phyloP scores from a whole-genome alignment of 2,797 vertebrate species.

The Rhincodon typus region DNA sequence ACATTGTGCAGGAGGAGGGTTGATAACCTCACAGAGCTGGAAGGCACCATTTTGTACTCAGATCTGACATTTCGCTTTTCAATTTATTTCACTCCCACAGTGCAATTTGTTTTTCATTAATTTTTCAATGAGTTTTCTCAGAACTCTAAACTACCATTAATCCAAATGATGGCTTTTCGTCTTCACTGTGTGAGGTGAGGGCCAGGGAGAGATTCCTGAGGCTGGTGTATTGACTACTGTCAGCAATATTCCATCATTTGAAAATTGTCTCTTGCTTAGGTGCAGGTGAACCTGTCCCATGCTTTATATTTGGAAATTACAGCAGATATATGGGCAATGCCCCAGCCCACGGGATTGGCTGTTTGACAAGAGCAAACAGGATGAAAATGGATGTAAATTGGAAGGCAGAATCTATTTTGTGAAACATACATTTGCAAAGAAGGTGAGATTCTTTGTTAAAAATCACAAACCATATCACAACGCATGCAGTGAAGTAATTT shows the following conservation, averaged over 20 bases:
- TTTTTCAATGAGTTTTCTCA: background rate
- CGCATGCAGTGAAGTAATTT: background rate
- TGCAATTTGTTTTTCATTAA: background rate
- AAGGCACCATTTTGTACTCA: background rate
- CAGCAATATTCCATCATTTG: background rate
- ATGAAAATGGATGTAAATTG: background rate
- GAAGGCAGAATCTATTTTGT: background rate
- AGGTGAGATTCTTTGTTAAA: background rate
- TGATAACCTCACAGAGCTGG: accelerated
- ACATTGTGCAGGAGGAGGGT: background rate
- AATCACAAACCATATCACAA: background rate
- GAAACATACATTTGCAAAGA: background rate
- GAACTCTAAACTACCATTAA: too few species aligned
- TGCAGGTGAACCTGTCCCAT: background rate
- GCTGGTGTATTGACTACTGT: background rate
- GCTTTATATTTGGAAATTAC: background rate
- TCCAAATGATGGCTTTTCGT: background rate
- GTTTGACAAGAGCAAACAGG: background rate
- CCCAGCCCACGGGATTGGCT: background rate
- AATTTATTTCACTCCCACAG: background rate
- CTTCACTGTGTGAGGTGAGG: too few species aligned
- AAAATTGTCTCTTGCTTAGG: background rate
- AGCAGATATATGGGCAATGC: background rate
- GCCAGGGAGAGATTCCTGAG: background rate
- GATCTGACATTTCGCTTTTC: background rate